Evolutionary conservation across 2,888 invertebrate species (phyloP).

Genomic region (Cecidostiba fungosa): DNA sequence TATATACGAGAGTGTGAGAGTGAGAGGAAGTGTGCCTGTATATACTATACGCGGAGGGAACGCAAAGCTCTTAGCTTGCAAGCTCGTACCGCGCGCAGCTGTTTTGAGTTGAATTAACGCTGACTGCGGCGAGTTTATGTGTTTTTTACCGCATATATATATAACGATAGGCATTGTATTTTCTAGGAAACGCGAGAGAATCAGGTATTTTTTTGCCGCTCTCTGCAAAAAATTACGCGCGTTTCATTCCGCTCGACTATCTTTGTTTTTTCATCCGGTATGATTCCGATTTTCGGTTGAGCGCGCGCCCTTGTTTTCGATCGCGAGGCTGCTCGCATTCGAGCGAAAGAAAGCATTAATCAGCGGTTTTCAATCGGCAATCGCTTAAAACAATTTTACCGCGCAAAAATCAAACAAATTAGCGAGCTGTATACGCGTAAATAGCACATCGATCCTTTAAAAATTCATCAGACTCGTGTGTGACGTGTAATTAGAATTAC

Average conservation of each 20-base stretch:
- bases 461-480: not conserved
- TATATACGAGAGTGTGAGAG: too few species aligned
- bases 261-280: not conserved
- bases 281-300: not conserved
- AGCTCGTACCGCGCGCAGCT: not conserved
- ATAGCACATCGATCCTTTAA: not conserved
- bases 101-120: not conserved
- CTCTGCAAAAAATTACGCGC: not conserved
- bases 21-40: conserved; percentile 1
- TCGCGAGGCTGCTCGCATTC: not conserved
- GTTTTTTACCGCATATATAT: too few species aligned
- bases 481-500: too few species aligned
- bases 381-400: not conserved
- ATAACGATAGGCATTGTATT: too few species aligned
- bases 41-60: not conserved
- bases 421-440: too few species aligned
- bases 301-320: not conserved
- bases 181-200: too few species aligned
- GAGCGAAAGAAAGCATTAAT: not conserved
- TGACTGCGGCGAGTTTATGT: not conserved
- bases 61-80: not conserved
- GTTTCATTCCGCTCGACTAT: not conserved
- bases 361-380: not conserved
- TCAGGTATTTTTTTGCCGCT: too few species aligned
- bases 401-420: not conserved